These are phyloP conservation scores for Gymnogyps californianus DNA, from an alignment of 2,113 vertebrate genomes.

Conservation along the genomic window DNA sequence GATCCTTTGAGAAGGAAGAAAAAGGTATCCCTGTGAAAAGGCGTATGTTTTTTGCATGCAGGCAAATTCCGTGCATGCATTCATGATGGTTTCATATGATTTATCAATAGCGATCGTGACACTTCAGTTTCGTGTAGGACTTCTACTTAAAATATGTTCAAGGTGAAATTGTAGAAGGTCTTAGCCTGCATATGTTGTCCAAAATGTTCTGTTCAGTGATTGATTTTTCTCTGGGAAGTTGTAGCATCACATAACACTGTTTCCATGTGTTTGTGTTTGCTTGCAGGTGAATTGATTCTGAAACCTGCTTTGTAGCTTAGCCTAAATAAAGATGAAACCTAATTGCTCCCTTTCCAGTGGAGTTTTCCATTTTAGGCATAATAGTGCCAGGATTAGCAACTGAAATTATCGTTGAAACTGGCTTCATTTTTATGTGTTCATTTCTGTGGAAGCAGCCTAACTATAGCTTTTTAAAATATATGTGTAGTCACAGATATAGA, in stretches of 20 bases:
- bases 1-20: background rate
- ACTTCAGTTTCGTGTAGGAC: background rate
- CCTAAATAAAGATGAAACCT: background rate
- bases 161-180: background rate
- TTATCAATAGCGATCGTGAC: background rate
- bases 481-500: background rate
- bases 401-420: background rate
- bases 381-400: background rate
- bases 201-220: background rate
- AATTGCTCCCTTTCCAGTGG: background rate
- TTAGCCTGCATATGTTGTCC: accelerated
- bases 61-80: background rate
- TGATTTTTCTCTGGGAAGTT: background rate
- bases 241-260: background rate
- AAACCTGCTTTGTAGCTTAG: background rate
- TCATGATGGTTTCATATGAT: background rate
- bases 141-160: background rate
- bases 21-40: background rate
- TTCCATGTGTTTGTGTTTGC: background rate
- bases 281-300: background rate
- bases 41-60: accelerated
- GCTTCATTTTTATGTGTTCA: background rate
- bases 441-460: background rate
- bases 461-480: background rate
- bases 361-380: background rate